phyloP scores from a whole-genome alignment of 2,888 invertebrate species.

The Drosophila nr. perissopoda region DNA sequence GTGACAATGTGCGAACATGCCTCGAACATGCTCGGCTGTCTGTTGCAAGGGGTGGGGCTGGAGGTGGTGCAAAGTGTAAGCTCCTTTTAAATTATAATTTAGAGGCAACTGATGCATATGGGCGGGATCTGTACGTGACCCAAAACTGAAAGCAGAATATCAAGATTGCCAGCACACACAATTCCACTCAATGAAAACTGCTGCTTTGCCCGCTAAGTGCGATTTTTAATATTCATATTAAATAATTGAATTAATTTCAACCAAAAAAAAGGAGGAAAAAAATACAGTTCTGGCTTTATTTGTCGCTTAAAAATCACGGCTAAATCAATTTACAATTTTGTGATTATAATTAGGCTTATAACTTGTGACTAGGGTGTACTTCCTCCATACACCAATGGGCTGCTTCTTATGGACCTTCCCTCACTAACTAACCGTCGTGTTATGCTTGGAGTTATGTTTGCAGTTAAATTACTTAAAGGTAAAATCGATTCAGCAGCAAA shows the following conservation, averaged over 20 bases:
- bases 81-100: constrained; percentile 43
- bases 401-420: no score
- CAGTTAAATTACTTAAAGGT: no score
- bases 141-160: neutral
- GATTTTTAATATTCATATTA: neutral
- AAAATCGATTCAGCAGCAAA: no score
- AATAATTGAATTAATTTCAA: neutral
- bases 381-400: no score
- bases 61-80: constrained; percentile 5
- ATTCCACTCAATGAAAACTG: neutral
- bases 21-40: neutral
- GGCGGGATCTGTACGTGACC: neutral
- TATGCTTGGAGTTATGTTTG: no score
- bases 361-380: no score
- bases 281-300: neutral
- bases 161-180: neutral
- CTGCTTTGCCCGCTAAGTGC: neutral
- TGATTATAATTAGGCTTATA: neutral
- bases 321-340: neutral
- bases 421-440: no score
- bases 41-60: neutral
- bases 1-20: constrained; percentile 30
- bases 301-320: neutral
- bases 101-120: neutral
- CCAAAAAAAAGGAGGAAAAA: neutral